Evolutionary conservation across 2,888 invertebrate genomes (phyloP).

Genomic region (Brachyptera putata): DNA sequence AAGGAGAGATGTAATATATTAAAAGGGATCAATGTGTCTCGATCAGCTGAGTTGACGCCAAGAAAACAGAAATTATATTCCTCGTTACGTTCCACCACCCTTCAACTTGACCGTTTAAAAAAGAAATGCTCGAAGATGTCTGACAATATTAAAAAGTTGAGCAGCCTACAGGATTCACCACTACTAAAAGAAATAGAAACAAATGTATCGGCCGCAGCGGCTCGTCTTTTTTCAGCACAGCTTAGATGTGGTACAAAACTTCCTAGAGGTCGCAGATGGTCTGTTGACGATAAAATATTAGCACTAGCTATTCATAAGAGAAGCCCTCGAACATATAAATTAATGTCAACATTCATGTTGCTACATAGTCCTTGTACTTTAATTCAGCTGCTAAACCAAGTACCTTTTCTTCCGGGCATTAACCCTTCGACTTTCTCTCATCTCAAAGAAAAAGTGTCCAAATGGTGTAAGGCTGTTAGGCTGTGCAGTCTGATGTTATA

Average conservation of each 20-base stretch:
- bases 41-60: no score
- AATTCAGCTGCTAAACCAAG: constrained; percentile 8
- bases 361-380: constrained; percentile 21
- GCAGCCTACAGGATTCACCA: neutral
- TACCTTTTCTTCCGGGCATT: constrained; percentile 21
- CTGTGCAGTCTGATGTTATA: constrained; percentile 19
- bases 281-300: constrained; percentile 21
- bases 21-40: no score
- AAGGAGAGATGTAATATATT: no score
- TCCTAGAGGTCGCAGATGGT: constrained; percentile 8
- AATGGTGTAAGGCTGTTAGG: constrained; percentile 6
- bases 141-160: no score
- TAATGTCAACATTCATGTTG: constrained; percentile 13
- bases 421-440: constrained; percentile 11
- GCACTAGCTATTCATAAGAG: constrained; percentile 23
- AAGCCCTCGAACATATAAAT: constrained; percentile 20
- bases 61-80: no score
- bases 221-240: constrained; percentile 1
- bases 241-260: neutral
- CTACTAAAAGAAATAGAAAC: neutral
- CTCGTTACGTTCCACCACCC: no score
- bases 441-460: constrained; percentile 6
- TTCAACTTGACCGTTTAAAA: no score
- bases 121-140: no score
- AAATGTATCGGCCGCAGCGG: neutral